A percentile compares a stretch with the other conserved stretches of the same genome.
phyloP scores from a whole-genome alignment of 2,888 invertebrate species.

The Allolobophora icterica region DNA sequence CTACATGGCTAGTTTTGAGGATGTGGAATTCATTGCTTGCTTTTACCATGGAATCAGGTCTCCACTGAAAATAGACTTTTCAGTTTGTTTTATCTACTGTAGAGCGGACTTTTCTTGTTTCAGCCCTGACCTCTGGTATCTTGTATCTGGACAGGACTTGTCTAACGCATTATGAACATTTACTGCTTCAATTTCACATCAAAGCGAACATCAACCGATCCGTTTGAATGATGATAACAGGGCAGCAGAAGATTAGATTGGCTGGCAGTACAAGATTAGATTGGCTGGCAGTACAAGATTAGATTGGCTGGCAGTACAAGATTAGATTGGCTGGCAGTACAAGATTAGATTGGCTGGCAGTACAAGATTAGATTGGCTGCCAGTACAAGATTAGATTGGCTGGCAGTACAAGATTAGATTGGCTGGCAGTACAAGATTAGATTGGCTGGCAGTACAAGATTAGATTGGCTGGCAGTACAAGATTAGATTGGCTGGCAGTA shows the following conservation, averaged over 20 bases:
- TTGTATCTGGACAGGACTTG: background rate
- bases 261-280: background rate
- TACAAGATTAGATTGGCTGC: too few relatives aligned
- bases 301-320: too few relatives aligned
- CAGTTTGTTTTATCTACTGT: background rate
- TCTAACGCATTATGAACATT: background rate
- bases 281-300: too few relatives aligned
- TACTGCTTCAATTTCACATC: background rate
- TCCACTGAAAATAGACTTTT: background rate
- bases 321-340: too few relatives aligned
- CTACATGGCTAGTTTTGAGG: background rate
- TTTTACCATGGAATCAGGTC: background rate
- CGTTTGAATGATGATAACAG: background rate
- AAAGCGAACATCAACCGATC: background rate
- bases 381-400: too few relatives aligned
- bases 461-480: too few relatives aligned
- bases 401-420: too few relatives aligned
- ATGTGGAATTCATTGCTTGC: background rate
- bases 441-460: too few relatives aligned
- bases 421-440: too few relatives aligned
- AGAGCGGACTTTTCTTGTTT: background rate
- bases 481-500: too few relatives aligned
- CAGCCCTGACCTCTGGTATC: background rate
- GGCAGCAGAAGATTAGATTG: background rate
- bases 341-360: too few relatives aligned